Conservation (phyloP, 1,140 invertebrate species). For the Cherax destructor region DNA sequence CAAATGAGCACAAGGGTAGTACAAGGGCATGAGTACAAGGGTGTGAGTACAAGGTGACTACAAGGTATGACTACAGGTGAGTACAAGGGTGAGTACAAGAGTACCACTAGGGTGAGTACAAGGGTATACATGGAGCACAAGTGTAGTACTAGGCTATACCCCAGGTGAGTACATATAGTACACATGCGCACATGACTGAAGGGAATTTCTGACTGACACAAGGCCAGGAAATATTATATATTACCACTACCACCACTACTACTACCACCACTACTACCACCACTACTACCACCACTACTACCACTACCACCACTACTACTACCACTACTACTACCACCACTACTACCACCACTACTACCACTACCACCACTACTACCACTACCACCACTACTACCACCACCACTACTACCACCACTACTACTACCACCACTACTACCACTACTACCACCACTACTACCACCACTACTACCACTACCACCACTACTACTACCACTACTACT, state of each 20-base stretch:
- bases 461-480: constrained; percentile 39
- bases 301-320: constrained; percentile 51
- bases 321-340: constrained; percentile 51
- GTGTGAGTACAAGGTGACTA: no score
- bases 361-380: constrained; percentile 42
- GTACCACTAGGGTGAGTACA: no score
- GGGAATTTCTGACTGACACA: no score
- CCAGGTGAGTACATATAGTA: no score
- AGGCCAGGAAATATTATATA: constrained; percentile 25
- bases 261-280: constrained; percentile 53
- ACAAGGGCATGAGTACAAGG: no score
- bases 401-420: constrained; percentile 52
- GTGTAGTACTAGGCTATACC: no score
- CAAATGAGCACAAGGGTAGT: no score
- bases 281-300: constrained; percentile 58
- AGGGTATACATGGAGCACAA: no score
- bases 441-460: constrained; percentile 54
- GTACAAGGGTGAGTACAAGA: no score
- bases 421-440: constrained; percentile 53
- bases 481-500: neutral
- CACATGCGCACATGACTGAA: no score
- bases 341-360: constrained; percentile 51
- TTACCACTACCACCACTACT: constrained; percentile 42
- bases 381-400: constrained; percentile 58
- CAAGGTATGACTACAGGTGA: no score